Base-by-base conservation (phyloP, 2,113 vertebrate genomes). In the Hemibagrus wyckioides region DNA sequence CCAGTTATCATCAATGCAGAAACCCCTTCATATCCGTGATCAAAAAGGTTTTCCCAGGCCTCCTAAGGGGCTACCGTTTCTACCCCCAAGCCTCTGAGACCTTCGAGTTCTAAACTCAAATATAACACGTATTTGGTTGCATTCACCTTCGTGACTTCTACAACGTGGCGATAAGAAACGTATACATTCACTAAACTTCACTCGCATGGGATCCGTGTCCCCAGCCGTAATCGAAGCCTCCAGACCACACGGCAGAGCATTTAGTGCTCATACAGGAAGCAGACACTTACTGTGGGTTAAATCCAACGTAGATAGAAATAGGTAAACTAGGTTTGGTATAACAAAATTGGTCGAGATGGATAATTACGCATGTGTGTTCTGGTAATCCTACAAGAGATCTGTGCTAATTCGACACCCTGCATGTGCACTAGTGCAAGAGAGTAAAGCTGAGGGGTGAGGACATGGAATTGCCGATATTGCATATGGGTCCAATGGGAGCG, bases 401-500 rank as follows among this genome's bases (percentile, higher is more conserved):
- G 73, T 28, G 48, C 59, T 65, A n/a, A 91, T 56, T 28, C 71
- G 85, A 86, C 89, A 94, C 94, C 94, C 92, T 94, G 94, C 92
- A 90, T 90, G 90, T 90, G 90, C 89, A 90, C 89, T 93, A 95
- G 94, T 95, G 95, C 94, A 94, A 94, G 88, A 92, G 92, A 92
- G 91, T 95, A 95, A 94, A 95, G 94, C 93, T 92, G 91, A 91
- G 54, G 83, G 90, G 65, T 92, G 91, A 89, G 92, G 90, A 91
- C 89, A 87, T 82, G 90, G 90, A 91, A 91, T n/a, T 85, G 88
- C 89, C 90, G 90, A 90, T 80, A 67, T 76, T 88, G 85, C 87
- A 90, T 90, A 90, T 76, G 87, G 87, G 90, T 90, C 89, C 63
- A 85, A 81, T 5, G 39, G 50, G 83, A 73, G 71, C 86, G 89